Conservation (phyloP, 1,140 invertebrate species). For the Pararge aegeria region DNA sequence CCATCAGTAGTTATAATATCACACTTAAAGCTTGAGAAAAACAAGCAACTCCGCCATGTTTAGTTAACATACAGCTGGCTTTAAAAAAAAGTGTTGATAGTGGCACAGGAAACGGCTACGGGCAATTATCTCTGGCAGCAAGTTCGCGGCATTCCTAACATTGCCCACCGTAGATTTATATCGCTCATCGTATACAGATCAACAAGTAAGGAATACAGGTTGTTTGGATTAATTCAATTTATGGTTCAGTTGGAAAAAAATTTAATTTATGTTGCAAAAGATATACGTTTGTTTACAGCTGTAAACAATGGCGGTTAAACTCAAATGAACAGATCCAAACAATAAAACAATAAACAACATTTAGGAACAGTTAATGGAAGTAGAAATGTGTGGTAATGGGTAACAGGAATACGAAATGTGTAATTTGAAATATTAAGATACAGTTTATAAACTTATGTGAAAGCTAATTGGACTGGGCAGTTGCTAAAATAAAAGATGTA, state of each 20-base stretch:
- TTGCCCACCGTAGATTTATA: conserved; percentile 16
- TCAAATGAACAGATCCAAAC: not conserved
- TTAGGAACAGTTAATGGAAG: not conserved
- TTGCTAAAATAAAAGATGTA: too few relatives aligned
- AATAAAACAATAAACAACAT: not conserved
- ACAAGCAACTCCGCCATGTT: conserved; percentile 5
- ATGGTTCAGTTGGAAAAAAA: not conserved
- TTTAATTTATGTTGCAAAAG: not conserved
- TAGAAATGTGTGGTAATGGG: too few relatives aligned
- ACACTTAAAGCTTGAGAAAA: conserved; percentile 12
- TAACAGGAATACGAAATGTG: too few relatives aligned
- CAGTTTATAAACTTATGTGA: too few relatives aligned
- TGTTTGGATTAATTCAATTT: conserved; percentile 25
- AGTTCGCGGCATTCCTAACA: conserved; percentile 22
- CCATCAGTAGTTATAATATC: not conserved
- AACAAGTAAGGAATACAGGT: conserved; percentile 10
- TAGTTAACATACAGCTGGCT: not conserved
- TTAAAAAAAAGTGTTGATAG: conserved; percentile 55
- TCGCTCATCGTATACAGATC: not conserved
- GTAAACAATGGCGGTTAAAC: not conserved
- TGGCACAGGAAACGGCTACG: conserved; percentile 67
- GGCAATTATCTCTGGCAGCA: conserved; percentile 51
- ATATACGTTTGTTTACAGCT: not conserved
- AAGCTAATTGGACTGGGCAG: too few relatives aligned
- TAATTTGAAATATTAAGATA: too few relatives aligned